Percentiles rank a stretch among this genome's conserved stretches.
Conservation (phyloP, 2,113 vertebrate genomes). For the Mola mola region DNA sequence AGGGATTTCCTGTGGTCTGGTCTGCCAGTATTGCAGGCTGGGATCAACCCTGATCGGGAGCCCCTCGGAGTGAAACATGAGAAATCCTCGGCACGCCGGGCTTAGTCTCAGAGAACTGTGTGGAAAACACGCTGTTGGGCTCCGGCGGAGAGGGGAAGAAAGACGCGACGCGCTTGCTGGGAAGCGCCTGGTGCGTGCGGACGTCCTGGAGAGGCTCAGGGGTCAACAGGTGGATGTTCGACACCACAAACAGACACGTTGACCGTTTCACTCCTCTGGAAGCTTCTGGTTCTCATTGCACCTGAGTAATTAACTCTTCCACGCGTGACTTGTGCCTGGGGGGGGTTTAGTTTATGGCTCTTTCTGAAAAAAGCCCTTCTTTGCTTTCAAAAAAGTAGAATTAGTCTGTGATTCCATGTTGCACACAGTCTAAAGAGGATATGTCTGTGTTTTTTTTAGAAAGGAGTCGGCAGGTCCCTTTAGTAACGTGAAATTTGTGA, state of each 20-base stretch:
- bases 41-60: conserved; percentile 51
- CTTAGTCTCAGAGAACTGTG: conserved; percentile 39
- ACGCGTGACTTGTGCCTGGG: conserved; percentile 20
- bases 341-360: conserved; percentile 42
- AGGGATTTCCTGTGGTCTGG: conserved; percentile 72
- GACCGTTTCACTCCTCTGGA: no score
- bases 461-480: no score
- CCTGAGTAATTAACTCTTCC: conserved; percentile 44
- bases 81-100: conserved; percentile 44
- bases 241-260: no score
- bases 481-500: no score
- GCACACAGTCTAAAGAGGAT: no score
- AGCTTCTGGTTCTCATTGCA: conserved; percentile 55
- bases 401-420: background rate
- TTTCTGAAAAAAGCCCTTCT: conserved; percentile 42
- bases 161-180: conserved; percentile 28
- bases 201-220: conserved; percentile 5
- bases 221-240: conserved; percentile 60
- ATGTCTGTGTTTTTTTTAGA: no score
- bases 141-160: conserved; percentile 18
- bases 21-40: conserved; percentile 51
- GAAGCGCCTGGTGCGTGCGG: conserved; percentile 50
- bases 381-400: conserved; percentile 41
- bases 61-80: conserved; percentile 55
- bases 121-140: conserved; percentile 62